Base-by-base conservation (phyloP, 2,113 vertebrate species). In the Chloroceryle aenea region DNA sequence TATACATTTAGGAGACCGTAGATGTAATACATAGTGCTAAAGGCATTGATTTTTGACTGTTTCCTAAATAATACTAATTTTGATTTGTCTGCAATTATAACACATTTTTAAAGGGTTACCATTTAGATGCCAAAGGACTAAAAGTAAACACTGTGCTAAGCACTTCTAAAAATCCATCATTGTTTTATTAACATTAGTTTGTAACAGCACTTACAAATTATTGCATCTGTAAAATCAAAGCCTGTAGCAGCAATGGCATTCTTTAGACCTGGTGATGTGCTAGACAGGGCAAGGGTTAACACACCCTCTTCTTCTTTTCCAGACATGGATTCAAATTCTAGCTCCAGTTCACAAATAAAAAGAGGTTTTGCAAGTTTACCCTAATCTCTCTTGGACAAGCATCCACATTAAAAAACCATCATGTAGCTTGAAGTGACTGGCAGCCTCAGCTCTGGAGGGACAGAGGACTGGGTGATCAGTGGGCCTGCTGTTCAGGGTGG, bases 21-120 rank as follows among this genome's bases (percentile, higher is more conserved):
- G 66, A 47, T 43, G 22, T 45, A 67, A 66, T 67, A 26, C 17
- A 67, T 69, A 58, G 36, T 52, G 20, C 32, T n/a, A 76, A 81
- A 59, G 11, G 4, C 22, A 89, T 83, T 32, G 2, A 78, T 81
- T 95, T 63, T 36, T 20, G 20, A 26, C 29, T 50, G 22, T 50
- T 97, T 84, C 73, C 53, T 64, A 95, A 93, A 53, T 61, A 90
- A 85, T 43, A 64, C 9, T 94, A 4, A 43, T 94, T 95, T 95
- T 63, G 50, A 61, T 75, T 82, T 69, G 80, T 62, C 47, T 30
- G 18, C 67, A 63, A 82, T 86, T 88, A n/a, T 9, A 16, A 48
- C 34, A 81, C 14, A 77, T 92, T 83, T 95, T 91, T 71, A 90
- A 89, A 78, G 15, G 4, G 43, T 26, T 83, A 6, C 2, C 29